A percentile compares a stretch with the other conserved stretches of the same genome.
Conservation (phyloP, 2,797 vertebrate genomes). For the Phataginus tricuspis region DNA sequence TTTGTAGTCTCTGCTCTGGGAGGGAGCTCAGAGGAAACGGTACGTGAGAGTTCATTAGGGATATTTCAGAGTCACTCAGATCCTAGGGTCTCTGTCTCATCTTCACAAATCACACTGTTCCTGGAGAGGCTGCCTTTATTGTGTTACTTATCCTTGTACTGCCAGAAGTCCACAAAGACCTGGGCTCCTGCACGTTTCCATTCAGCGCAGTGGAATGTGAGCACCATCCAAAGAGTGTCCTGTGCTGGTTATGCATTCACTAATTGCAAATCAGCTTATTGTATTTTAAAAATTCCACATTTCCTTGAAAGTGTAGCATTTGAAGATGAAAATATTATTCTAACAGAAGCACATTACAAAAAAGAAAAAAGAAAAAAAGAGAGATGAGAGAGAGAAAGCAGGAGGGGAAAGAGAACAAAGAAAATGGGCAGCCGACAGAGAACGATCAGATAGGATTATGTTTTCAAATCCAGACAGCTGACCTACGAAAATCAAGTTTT, state of each 20-base stretch:
- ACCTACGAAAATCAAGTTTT: slow-evolving; percentile 41
- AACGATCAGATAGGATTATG: neutral
- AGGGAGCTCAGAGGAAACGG: slow-evolving; percentile 13
- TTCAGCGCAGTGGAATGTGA: slow-evolving; percentile 45
- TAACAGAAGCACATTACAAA: slow-evolving; percentile 53
- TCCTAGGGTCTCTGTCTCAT: slow-evolving; percentile 70
- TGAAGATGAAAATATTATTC: slow-evolving; percentile 76
- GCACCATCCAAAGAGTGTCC: slow-evolving; percentile 50
- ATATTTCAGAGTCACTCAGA: slow-evolving; percentile 64
- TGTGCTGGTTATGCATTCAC: slow-evolving; percentile 40
- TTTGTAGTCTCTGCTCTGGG: slow-evolving; percentile 69
- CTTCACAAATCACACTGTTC: slow-evolving; percentile 71
- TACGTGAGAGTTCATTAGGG: slow-evolving; percentile 73
- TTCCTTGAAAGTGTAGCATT: slow-evolving; percentile 60
- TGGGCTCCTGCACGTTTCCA: slow-evolving; percentile 22
- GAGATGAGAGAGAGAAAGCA: slow-evolving; percentile 58
- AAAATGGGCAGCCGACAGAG: neutral
- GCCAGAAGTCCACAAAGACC: slow-evolving; percentile 71
- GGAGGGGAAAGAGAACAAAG: slow-evolving; percentile 66
- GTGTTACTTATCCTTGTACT: slow-evolving; percentile 66
- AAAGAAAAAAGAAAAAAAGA: slow-evolving; percentile 40
- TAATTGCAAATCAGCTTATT: slow-evolving; percentile 76
- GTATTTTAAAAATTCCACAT: slow-evolving; percentile 65
- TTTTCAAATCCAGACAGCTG: slow-evolving; percentile 32
- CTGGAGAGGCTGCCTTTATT: slow-evolving; percentile 71